phyloP scores from a whole-genome alignment of 2,113 vertebrate species.

The Anoplopoma fimbria region DNA sequence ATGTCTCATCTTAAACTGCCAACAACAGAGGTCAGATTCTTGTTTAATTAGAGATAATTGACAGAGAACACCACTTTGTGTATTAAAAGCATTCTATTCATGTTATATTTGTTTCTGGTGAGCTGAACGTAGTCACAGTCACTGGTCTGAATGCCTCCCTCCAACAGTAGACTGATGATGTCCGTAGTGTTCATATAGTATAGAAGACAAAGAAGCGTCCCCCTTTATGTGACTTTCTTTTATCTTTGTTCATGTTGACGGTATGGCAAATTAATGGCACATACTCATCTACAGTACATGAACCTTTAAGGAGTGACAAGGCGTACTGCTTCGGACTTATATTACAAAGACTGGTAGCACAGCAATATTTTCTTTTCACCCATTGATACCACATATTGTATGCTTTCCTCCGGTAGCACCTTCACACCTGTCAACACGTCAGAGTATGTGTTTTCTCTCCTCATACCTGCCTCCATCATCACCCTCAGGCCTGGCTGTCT shows the following conservation, averaged over 20 bases:
- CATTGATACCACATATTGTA: neutral
- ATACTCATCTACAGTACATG: neutral
- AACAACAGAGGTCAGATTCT: no score
- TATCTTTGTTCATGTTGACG: neutral
- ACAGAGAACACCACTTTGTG: no score
- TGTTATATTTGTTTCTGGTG: no score
- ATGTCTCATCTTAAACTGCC: no score
- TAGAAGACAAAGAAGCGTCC: neutral
- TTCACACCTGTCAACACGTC: slow-evolving; percentile 8
- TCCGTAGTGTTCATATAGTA: no score
- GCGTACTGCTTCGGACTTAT: neutral
- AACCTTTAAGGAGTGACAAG: neutral
- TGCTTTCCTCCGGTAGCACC: neutral
- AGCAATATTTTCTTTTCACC: neutral
- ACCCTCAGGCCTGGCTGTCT: neutral
- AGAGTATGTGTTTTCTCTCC: neutral
- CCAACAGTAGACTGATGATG: no score
- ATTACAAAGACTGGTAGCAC: neutral
- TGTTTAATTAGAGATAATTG: no score
- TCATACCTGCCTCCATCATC: neutral
- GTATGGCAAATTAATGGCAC: neutral
- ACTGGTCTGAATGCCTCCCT: no score
- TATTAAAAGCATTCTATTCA: no score
- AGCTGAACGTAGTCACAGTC: no score
- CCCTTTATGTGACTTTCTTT: neutral